Conservation (phyloP, 2,888 invertebrate species). For the Parthenolecanium corni region DNA sequence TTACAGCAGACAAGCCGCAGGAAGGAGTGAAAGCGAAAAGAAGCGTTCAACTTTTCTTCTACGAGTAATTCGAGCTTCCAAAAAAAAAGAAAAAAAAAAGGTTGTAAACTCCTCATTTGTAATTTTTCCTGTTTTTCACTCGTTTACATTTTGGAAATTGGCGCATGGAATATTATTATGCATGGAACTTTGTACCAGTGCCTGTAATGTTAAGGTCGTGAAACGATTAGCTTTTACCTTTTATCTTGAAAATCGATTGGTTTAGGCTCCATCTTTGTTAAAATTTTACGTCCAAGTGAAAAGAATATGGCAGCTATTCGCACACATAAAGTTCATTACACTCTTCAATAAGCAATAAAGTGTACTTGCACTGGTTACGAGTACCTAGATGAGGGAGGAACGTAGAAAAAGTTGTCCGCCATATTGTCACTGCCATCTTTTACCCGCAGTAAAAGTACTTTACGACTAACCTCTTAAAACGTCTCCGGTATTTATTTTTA, state of each 20-base stretch:
- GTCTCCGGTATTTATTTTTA: neutral
- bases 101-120: neutral
- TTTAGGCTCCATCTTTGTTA: neutral
- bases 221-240: neutral
- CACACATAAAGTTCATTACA: conserved; percentile 12
- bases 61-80: no score
- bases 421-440: conserved; percentile 20
- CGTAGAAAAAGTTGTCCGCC: conserved; percentile 8
- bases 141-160: neutral
- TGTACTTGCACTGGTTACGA: conserved; percentile 5
- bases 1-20: no score
- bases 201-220: neutral
- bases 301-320: neutral
- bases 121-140: neutral
- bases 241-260: neutral
- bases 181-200: neutral
- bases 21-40: no score
- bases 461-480: conserved; percentile 2
- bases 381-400: no score
- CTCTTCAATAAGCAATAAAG: conserved; percentile 14
- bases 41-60: no score
- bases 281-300: neutral
- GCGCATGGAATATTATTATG: neutral
- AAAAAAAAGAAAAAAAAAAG: neutral
- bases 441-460: conserved; percentile 11